A percentile compares a stretch with the other conserved stretches of the same genome.
These are phyloP conservation scores for Montipora sp. DNA, from an alignment of 64 coral and sea anemone genomes.

Conservation along the genomic window DNA sequence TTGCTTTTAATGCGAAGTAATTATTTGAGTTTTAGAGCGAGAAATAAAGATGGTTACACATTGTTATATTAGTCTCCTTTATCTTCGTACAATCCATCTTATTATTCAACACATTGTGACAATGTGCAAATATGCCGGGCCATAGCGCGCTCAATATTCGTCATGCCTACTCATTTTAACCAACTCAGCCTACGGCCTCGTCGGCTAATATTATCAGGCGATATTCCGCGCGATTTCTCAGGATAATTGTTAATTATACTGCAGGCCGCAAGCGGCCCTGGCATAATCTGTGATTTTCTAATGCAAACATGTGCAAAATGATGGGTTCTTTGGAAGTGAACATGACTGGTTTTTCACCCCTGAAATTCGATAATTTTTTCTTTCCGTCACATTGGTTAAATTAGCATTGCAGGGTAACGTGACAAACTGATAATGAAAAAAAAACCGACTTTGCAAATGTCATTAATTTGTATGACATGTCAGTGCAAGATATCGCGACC, in stretches of 20 bases:
- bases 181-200: too few relatives aligned
- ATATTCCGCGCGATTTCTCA: too few relatives aligned
- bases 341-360: neutral
- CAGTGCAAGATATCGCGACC: too few relatives aligned
- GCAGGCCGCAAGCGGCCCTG: neutral
- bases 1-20: neutral
- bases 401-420: neutral
- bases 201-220: too few relatives aligned
- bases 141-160: too few relatives aligned
- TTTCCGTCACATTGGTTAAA: neutral
- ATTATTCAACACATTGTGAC: too few relatives aligned
- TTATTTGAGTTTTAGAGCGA: neutral
- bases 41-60: conserved; percentile 62
- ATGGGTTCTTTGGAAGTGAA: neutral
- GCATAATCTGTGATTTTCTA: neutral
- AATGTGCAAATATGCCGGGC: too few relatives aligned
- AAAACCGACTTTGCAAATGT: neutral
- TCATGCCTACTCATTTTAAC: too few relatives aligned
- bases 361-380: neutral
- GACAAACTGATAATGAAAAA: neutral
- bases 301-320: too few relatives aligned
- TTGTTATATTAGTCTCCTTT: conserved; percentile 28
- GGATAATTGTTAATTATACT: neutral
- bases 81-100: neutral
- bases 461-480: neutral